A percentile compares a stretch with the other conserved stretches of the same genome.
phyloP scores from a whole-genome alignment of 2,797 vertebrate genomes.

The Glossophaga mutica region DNA sequence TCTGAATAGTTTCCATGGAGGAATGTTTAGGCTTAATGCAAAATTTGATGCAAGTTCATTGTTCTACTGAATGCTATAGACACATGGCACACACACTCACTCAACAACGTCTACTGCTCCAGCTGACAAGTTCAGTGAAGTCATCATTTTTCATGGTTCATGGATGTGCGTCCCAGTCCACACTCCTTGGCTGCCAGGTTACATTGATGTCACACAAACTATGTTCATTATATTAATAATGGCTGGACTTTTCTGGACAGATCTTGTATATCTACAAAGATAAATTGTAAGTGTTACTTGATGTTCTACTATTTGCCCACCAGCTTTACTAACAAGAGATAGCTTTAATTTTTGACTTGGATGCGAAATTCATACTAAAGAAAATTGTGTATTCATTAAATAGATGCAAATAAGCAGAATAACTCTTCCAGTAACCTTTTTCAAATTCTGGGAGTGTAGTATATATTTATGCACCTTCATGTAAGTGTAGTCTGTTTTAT shows the following conservation, averaged over 20 bases:
- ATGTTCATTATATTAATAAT: not conserved
- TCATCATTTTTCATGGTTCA: not conserved
- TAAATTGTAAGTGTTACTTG: not conserved
- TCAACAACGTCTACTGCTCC: not conserved
- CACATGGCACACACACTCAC: not conserved
- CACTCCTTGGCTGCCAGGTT: not conserved
- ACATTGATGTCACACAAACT: not conserved
- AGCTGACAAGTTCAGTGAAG: not conserved
- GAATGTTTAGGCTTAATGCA: not conserved
- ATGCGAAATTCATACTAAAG: not conserved
- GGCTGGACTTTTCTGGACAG: not conserved
- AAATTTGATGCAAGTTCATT: not conserved
- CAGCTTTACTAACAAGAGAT: not conserved
- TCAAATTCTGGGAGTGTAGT: not conserved
- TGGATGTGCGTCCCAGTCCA: not conserved
- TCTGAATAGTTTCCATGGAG: not conserved
- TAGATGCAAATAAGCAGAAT: not conserved
- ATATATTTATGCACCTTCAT: not conserved
- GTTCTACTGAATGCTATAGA: not conserved
- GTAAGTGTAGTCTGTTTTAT: not conserved
- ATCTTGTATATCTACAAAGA: not conserved
- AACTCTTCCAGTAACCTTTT: not conserved
- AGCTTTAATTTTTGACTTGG: not conserved
- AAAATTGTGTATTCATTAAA: not conserved
- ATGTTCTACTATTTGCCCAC: not conserved